Conservation (phyloP, 2,113 vertebrate genomes). For the Mesitornis unicolor region DNA sequence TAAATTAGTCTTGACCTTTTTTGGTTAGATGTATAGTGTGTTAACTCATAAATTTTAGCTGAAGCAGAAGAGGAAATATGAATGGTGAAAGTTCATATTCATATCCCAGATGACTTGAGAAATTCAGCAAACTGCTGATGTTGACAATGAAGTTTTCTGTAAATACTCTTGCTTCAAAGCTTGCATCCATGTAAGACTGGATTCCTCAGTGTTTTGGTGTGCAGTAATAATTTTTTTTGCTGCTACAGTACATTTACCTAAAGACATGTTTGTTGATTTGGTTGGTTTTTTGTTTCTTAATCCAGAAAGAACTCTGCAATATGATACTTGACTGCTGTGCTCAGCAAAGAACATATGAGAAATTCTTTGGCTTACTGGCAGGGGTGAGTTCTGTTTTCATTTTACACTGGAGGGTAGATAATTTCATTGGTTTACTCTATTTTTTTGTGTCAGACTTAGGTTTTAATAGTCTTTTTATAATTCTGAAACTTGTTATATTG, state of each 20-base stretch:
- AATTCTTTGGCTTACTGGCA: conserved; percentile 96
- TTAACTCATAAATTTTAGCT: neutral
- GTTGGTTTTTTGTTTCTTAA: conserved; percentile 28
- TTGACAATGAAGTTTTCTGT: neutral
- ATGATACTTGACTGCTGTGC: conserved; percentile 99
- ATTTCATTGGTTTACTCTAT: neutral
- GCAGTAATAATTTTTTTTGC: neutral
- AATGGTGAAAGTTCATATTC: neutral
- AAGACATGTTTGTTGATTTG: neutral
- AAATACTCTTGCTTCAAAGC: neutral
- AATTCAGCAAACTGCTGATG: neutral
- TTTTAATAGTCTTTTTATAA: neutral
- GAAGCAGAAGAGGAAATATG: neutral
- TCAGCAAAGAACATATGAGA: conserved; percentile 97
- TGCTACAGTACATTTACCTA: conserved; percentile 35
- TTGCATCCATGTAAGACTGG: accelerated
- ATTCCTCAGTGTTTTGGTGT: neutral
- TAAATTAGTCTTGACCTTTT: neutral
- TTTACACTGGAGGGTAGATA: neutral
- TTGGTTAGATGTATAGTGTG: neutral
- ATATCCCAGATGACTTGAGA: neutral
- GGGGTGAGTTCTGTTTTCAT: conserved; percentile 82
- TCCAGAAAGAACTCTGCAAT: conserved; percentile 97
- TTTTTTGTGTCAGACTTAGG: neutral
- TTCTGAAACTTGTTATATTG: neutral